Conservation (phyloP, 2,888 invertebrate species). For the Apamea epomidion region DNA sequence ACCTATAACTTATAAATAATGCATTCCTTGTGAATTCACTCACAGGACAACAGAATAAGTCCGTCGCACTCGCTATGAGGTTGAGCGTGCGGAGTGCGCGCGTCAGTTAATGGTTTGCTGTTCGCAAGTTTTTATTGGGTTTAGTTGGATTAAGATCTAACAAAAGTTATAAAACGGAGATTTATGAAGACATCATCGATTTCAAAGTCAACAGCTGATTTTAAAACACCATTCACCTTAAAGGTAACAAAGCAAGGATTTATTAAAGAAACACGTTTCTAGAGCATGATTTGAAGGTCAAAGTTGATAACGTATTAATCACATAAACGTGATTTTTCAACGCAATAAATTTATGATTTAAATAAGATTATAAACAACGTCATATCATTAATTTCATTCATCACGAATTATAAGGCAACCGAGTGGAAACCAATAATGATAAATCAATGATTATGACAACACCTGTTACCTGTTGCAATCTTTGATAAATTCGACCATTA, state of each 20-base stretch:
- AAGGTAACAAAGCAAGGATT: neutral
- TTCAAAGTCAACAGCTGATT: neutral
- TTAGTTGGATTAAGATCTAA: neutral
- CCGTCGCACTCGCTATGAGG: too few species aligned
- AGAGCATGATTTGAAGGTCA: neutral
- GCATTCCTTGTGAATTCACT: too few species aligned
- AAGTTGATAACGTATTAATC: slow-evolving; percentile 16
- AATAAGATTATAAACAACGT: slow-evolving; percentile 13
- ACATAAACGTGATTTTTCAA: slow-evolving; percentile 33
- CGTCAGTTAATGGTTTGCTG: too few species aligned
- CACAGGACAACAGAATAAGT: too few species aligned
- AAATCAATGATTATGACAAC: slow-evolving; percentile 17
- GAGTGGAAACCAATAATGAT: slow-evolving; percentile 1
- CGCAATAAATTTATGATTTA: neutral
- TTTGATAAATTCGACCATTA: slow-evolving; percentile 29
- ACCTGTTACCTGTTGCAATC: slow-evolving; percentile 18
- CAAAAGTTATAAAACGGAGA: neutral
- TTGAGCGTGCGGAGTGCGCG: too few species aligned
- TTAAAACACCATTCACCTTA: neutral
- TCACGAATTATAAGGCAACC: slow-evolving; percentile 5
- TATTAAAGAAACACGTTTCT: neutral
- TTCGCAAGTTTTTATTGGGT: neutral
- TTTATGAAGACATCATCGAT: neutral
- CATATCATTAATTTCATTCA: slow-evolving; percentile 16
- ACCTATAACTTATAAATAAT: too few species aligned